These are phyloP conservation scores for Andrena chrysosceles DNA, from an alignment of 2,888 invertebrate genomes.

Conservation along the genomic window DNA sequence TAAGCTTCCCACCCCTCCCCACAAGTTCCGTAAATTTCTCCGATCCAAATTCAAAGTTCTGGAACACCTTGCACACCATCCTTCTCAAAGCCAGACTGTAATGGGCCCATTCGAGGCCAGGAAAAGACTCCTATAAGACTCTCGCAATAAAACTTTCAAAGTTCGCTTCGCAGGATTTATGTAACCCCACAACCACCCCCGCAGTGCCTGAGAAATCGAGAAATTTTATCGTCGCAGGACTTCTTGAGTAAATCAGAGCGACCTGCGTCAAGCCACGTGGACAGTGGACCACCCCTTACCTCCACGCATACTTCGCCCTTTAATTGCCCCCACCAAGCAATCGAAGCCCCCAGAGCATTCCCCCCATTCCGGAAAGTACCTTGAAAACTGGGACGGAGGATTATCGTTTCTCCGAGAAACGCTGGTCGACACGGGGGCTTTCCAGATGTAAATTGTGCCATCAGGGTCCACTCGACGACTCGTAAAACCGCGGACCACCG, in stretches of 20 bases:
- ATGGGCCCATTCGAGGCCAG: neutral
- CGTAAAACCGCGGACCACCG: neutral
- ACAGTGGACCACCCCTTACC: neutral
- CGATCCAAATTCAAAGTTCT: neutral
- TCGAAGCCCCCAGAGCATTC: neutral
- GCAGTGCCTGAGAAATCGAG: neutral
- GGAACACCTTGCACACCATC: neutral
- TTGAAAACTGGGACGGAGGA: neutral
- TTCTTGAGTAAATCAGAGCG: neutral
- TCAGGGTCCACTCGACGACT: neutral
- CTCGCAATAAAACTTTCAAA: constrained; percentile 2
- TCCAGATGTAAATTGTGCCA: constrained; percentile 5
- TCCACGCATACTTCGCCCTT: neutral
- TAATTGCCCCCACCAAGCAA: neutral
- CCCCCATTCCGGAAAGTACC: neutral
- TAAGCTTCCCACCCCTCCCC: too few relatives aligned
- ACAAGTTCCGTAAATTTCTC: neutral
- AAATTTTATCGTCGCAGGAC: neutral
- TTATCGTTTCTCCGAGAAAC: neutral
- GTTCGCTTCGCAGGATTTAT: neutral
- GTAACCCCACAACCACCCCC: neutral
- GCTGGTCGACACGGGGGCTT: neutral
- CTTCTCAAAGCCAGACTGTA: neutral
- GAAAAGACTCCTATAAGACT: neutral
- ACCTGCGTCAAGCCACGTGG: neutral